Percentiles rank a stretch among this genome's conserved stretches.
phyloP scores from a whole-genome alignment of 2,888 invertebrate genomes.

The Sinotaia quadrata region DNA sequence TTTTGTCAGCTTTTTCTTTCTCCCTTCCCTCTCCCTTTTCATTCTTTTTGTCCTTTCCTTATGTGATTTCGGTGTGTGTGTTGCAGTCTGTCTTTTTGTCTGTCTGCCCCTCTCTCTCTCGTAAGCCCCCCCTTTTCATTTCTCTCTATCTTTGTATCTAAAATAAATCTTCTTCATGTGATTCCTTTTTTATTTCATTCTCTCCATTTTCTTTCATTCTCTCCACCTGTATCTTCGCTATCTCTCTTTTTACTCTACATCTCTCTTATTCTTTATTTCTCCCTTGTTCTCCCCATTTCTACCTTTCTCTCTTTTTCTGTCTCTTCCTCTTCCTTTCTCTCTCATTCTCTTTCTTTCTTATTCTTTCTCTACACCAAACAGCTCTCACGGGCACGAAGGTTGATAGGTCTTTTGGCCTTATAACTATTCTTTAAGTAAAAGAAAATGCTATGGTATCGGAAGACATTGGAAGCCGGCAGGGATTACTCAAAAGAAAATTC shows the following conservation, averaged over 20 bases:
- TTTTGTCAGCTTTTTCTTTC: conserved; percentile 1
- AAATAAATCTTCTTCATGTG: neutral
- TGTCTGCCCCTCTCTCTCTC: conserved; percentile 17
- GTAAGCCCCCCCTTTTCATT: neutral
- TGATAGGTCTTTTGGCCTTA: too few relatives aligned
- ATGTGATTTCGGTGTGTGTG: too few relatives aligned
- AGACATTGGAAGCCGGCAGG: too few relatives aligned
- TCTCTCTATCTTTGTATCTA: conserved; percentile 11
- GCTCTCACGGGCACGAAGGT: too few relatives aligned
- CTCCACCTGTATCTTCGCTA: neutral
- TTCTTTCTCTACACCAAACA: too few relatives aligned
- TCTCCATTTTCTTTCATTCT: neutral
- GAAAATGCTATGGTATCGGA: too few relatives aligned
- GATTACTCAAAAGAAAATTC: too few relatives aligned
- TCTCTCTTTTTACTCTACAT: neutral
- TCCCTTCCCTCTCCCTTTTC: conserved; percentile 10
- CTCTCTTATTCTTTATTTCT: neutral
- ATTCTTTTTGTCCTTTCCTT: too few relatives aligned
- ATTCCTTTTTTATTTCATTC: neutral
- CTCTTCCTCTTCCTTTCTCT: conserved; percentile 22
- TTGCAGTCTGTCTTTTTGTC: too few relatives aligned
- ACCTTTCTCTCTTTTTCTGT: neutral
- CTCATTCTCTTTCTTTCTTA: conserved; percentile 1
- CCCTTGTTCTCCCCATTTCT: too few relatives aligned
- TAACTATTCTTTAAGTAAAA: too few relatives aligned